Evolutionary conservation across 2,888 invertebrate genomes (phyloP).

Genomic region (Epicampocera succincta): DNA sequence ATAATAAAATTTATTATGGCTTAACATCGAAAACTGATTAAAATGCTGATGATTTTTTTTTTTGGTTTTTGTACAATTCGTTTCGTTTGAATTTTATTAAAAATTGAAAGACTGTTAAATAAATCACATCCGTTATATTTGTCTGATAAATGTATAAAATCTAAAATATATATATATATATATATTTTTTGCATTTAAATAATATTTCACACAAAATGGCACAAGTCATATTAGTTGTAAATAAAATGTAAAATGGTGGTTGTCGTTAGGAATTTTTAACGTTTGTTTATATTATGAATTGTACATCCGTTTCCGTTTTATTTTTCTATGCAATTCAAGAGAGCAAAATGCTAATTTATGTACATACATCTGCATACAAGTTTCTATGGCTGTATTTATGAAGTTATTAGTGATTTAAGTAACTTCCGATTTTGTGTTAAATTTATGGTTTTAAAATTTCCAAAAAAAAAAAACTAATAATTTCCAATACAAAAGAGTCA

Average conservation of each 20-base stretch:
- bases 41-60: conserved; percentile 40
- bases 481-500: conserved; percentile 7
- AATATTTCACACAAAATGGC: conserved; percentile 16
- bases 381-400: conserved; percentile 37
- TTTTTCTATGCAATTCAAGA: conserved; percentile 27
- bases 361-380: neutral
- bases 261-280: conserved; percentile 54
- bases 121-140: conserved; percentile 68
- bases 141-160: conserved; percentile 66
- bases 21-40: conserved; percentile 62
- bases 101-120: conserved; percentile 57
- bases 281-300: conserved; percentile 66
- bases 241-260: conserved; percentile 8
- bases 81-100: conserved; percentile 36
- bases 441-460: conserved; percentile 65
- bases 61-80: neutral
- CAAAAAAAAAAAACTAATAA: conserved; percentile 3
- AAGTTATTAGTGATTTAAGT: conserved; percentile 70
- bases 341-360: neutral
- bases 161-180: conserved; percentile 55
- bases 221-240: conserved; percentile 37
- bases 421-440: conserved; percentile 69
- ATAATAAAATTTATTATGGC: conserved; percentile 65
- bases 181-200: neutral
- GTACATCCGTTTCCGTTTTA: conserved; percentile 67